Percentiles rank a stretch among this genome's conserved stretches.
These are phyloP conservation scores for Hofmannophila pseudospretella DNA, from an alignment of 2,888 invertebrate genomes.

Conservation along the genomic window DNA sequence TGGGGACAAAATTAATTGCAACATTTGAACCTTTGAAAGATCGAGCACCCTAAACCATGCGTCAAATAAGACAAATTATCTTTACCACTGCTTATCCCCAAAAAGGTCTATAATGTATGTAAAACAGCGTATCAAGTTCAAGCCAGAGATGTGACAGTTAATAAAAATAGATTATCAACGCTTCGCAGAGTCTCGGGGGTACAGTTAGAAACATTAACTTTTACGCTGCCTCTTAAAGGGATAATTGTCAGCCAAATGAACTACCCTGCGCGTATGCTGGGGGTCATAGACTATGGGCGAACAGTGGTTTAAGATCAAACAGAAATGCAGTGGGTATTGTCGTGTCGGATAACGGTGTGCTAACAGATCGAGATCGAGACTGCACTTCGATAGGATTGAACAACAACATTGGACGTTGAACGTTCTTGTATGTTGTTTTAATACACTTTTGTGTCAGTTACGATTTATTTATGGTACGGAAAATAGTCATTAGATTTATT, in stretches of 20 bases:
- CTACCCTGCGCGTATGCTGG: conserved; percentile 17
- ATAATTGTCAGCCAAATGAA: conserved; percentile 37
- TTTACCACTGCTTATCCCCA: neutral
- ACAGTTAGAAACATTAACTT: conserved; percentile 29
- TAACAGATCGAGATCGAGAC: too few relatives aligned
- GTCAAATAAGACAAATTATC: neutral
- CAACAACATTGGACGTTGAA: too few relatives aligned
- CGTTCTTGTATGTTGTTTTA: too few relatives aligned
- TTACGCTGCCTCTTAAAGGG: conserved; percentile 33
- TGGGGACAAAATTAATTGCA: too few relatives aligned
- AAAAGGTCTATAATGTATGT: neutral
- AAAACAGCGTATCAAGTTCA: conserved; percentile 1
- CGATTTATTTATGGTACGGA: too few relatives aligned
- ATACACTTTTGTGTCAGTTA: too few relatives aligned
- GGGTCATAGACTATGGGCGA: neutral
- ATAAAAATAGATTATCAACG: conserved; percentile 23
- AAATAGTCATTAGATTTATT: too few relatives aligned
- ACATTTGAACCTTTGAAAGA: too few relatives aligned
- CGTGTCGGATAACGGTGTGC: too few relatives aligned
- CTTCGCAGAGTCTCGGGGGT: conserved; percentile 18
- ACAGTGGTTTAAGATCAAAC: neutral
- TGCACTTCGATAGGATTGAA: too few relatives aligned
- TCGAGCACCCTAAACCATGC: neutral
- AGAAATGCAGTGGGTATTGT: too few relatives aligned
- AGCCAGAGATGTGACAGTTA: conserved; percentile 7